Evolutionary conservation across 1,140 invertebrate species (phyloP).

Genomic region (Nasonia longicornis): DNA sequence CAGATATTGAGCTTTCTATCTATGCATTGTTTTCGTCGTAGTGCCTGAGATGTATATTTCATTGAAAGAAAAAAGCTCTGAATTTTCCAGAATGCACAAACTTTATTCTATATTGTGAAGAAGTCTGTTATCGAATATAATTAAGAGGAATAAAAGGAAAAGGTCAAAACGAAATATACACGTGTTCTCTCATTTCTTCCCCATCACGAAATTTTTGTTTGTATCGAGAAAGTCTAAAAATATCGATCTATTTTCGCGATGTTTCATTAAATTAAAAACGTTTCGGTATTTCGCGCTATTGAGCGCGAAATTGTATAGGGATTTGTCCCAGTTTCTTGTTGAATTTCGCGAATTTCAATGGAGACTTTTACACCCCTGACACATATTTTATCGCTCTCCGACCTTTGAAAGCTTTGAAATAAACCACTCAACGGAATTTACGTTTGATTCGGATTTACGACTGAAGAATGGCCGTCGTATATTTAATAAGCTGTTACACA

Average conservation of each 20-base stretch:
- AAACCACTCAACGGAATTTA: not conserved
- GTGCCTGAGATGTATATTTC: not conserved
- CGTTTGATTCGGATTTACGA: not conserved
- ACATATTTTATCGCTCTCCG: not conserved
- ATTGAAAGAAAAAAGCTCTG: conserved; percentile 4
- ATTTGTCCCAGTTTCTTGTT: not conserved
- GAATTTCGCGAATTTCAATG: not conserved
- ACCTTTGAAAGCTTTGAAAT: too few species aligned
- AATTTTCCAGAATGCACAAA: conserved; percentile 21
- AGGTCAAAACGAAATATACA: not conserved
- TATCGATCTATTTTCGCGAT: not conserved
- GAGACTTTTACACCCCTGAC: not conserved
- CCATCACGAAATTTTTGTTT: too few species aligned
- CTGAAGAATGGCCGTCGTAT: not conserved
- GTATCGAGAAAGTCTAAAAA: too few species aligned
- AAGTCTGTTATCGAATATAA: conserved; percentile 30
- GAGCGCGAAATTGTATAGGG: not conserved
- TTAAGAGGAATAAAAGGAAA: conserved; percentile 20
- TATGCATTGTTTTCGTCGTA: conserved; percentile 31
- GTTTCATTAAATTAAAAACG: not conserved
- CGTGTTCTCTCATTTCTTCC: not conserved
- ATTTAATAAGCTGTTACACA: not conserved
- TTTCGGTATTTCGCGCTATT: too few species aligned
- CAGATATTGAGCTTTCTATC: conserved; percentile 37
- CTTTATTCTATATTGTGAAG: conserved; percentile 8